phyloP scores from a whole-genome alignment of 2,797 vertebrate genomes.

The Stomatorhinus walkeri region DNA sequence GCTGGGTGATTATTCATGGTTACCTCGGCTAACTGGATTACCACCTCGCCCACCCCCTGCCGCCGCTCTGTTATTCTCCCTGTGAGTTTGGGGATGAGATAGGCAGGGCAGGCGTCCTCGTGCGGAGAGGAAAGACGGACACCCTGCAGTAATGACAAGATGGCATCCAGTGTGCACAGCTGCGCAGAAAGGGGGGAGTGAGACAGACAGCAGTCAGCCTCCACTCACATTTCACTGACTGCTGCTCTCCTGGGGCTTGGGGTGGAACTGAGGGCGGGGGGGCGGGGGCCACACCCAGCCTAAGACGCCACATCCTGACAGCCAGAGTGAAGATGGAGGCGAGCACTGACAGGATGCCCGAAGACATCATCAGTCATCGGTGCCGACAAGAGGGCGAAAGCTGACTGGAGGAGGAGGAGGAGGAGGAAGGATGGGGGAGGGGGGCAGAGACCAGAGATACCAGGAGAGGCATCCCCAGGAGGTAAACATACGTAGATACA shows the following conservation, averaged over 20 bases:
- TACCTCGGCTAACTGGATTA: constrained; percentile 71
- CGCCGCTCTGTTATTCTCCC: constrained; percentile 12
- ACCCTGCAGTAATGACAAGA: neutral
- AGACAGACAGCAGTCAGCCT: neutral
- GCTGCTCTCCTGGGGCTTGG: neutral
- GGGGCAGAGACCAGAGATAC: neutral
- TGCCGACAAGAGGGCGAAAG: constrained; percentile 28
- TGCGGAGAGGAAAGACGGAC: constrained; percentile 18
- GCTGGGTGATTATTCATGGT: constrained; percentile 65
- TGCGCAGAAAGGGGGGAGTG: neutral
- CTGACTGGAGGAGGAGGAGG: neutral
- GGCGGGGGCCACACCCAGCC: neutral
- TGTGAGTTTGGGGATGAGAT: neutral
- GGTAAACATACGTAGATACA: constrained; percentile 38
- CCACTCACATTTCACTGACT: neutral
- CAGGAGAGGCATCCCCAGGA: neutral
- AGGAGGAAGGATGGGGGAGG: neutral
- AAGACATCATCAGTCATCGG: constrained; percentile 31
- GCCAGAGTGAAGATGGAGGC: constrained; percentile 20
- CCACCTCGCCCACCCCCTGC: constrained; percentile 39
- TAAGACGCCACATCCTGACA: neutral
- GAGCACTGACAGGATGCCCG: constrained; percentile 21
- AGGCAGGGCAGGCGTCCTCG: neutral
- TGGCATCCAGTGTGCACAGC: neutral
- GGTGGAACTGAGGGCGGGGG: neutral